Evolutionary conservation across 2,113 vertebrate genomes (phyloP).

Genomic region (Poeciliopsis occidentalis): DNA sequence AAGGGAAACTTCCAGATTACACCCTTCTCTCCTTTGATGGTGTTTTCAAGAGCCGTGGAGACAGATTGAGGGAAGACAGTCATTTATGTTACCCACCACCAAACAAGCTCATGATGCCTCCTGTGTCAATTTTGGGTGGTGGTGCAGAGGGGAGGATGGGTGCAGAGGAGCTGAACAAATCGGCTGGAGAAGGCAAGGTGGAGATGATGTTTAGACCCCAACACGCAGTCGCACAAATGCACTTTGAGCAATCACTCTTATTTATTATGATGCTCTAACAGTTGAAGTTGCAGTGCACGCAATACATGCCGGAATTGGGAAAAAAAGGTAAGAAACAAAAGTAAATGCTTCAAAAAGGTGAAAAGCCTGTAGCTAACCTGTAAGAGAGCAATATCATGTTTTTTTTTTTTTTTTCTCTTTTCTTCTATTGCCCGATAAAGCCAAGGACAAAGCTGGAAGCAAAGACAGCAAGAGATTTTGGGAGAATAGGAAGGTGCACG

Average conservation of each 20-base stretch:
- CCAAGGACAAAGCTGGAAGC: slow-evolving; percentile 53
- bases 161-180: slow-evolving; percentile 89
- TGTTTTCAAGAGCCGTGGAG: slow-evolving; percentile 8
- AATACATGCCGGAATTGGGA: slow-evolving; percentile 51
- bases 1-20: background rate
- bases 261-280: slow-evolving; percentile 44
- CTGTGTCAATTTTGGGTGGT: slow-evolving; percentile 88
- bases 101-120: slow-evolving; percentile 92
- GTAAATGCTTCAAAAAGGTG: slow-evolving; percentile 37
- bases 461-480: slow-evolving; percentile 41
- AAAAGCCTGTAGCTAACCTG: slow-evolving; percentile 45
- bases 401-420: background rate
- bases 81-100: slow-evolving; percentile 90
- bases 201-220: slow-evolving; percentile 53
- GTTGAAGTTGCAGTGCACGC: slow-evolving; percentile 30
- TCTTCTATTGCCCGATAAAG: slow-evolving; percentile 28
- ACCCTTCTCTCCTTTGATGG: background rate
- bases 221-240: slow-evolving; percentile 11
- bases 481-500: slow-evolving; percentile 25
- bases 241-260: slow-evolving; percentile 7
- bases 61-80: slow-evolving; percentile 17
- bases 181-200: slow-evolving; percentile 81
- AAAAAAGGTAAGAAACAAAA: slow-evolving; percentile 23
- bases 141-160: slow-evolving; percentile 85
- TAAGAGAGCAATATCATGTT: slow-evolving; percentile 33